Conservation (phyloP, 1,140 invertebrate species). For the Battus philenor region DNA sequence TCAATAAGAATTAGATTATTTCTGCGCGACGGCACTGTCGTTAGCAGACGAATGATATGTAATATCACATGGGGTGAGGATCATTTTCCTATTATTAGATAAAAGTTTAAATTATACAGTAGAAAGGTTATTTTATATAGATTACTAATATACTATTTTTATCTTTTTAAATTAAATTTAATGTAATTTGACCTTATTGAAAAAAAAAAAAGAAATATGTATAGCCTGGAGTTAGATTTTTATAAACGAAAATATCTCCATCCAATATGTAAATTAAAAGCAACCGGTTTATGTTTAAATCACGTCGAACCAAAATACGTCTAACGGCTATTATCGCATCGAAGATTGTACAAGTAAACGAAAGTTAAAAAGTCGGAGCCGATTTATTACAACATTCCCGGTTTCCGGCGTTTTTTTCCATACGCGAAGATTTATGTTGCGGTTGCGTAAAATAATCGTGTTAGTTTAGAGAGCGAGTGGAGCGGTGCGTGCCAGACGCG, state of each 20-base stretch:
- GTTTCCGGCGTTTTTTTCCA: slow-evolving; percentile 14
- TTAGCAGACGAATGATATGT: too few species aligned
- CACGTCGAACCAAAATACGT: slow-evolving; percentile 1
- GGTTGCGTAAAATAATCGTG: slow-evolving; percentile 12
- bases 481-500: slow-evolving; percentile 34
- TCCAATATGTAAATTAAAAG: neutral
- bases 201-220: too few species aligned
- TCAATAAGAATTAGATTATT: slow-evolving; percentile 25
- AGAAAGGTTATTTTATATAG: too few species aligned
- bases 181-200: too few species aligned
- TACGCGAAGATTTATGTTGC: slow-evolving; percentile 9
- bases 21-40: neutral
- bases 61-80: too few species aligned
- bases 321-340: too few species aligned
- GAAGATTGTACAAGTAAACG: neutral
- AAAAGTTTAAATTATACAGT: too few species aligned
- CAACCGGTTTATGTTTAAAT: neutral
- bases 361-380: neutral
- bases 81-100: too few species aligned
- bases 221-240: neutral
- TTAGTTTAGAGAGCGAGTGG: slow-evolving; percentile 27
- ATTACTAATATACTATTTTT: too few species aligned
- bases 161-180: too few species aligned
- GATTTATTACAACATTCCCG: neutral
- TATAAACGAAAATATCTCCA: neutral